Base-by-base conservation (phyloP, 1,140 invertebrate genomes). In the Pseudomyrmex cubaensis region DNA sequence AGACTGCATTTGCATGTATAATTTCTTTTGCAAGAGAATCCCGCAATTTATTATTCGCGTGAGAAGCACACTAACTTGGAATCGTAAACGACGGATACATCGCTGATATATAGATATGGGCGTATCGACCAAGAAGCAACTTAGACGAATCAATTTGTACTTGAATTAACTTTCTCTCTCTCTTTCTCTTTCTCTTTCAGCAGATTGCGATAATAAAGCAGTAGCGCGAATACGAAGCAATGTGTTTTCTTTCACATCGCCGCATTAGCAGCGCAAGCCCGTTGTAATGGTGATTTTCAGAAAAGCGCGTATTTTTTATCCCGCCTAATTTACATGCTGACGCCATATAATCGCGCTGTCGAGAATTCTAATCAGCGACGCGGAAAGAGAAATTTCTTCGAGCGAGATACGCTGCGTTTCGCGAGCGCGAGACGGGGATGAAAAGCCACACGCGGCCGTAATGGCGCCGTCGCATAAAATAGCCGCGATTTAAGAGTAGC, bases 1-100 rank as follows among this genome's bases (percentile, higher is more conserved):
- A 85, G 80, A 57, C 48, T 61, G 25, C 61, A 85, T 89, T 89
- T 89, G 59, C 74, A 88, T 88, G 63, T 73, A 87, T 88, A 87
- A 88, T 87, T 88, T 61, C 54, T 78, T 25, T 62, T 12, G 20
- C 74, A 10, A 50, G 67, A 2, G n/a, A 77, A 63, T 70, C 54
- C 25, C 35, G 70, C 73, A 85, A 88, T 82, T 87, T 85, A 87
- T 87, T 85, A 87, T 85, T 67, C 86, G 12, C 50, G 72, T 54
- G 25, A 73, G 63, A 50, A 35, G 35, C 15, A 69, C 44, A 57
- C 48, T 70, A 78, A 59, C 35, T 54, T 12, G 20, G 9, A 13
- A 5, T 70, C 76, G 20, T 57, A 48, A 67, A 70, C 25, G 20
- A 35, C 25, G 5, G 44, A 56, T 66, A 66, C 25, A 52, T 35